Base-by-base conservation (phyloP, 2,797 vertebrate species). In the Acridotheres tristis region DNA sequence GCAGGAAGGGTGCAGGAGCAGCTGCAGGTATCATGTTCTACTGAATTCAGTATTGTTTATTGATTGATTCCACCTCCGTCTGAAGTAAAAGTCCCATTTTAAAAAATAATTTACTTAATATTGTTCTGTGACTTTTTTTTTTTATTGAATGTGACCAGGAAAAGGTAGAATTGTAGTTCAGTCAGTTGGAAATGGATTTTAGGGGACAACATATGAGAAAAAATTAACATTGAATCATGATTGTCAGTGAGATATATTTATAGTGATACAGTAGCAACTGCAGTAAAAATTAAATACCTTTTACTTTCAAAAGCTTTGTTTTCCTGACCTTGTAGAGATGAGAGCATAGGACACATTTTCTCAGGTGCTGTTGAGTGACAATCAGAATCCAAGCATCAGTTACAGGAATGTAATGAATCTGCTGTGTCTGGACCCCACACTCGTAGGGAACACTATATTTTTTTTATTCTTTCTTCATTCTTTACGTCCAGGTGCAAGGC, bases 361-460 rank as follows among this genome's bases (percentile, higher is more conserved):
- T 82, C 48, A 22, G 17, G 19, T 69, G 30, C 68, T 50, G 8
- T 42, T 69, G 13, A 47, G 16, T 22, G 10, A 21, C 29, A 59
- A 51, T 63, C 40, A 27, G 63, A 77, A 73, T 51, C 26, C 22
- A 16, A 69, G 48, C 10, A 30, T n/a, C 29, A 75, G 3, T 63
- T 72, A 19, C 21, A 11, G 21, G 13, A 67, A 57, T 68, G 10
- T 3, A 42, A 38, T 10, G 12, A n/a, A 47, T 23, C 38, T 57
- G 21, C 16, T 61, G 0, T 48, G 29, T 36, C 62, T 66, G 58
- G 48, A 66, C 13, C 43, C 20, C 16, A 27, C 26, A 78, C 32
- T 75, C 14, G 10, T 23, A 32, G 16, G 36, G 21, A 29, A 30
- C 21, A 7, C 10, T 4, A 0, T 7, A 3, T 4, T 54, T 78